Conservation (phyloP, 2,797 vertebrate species). For the Rhinatrema bivittatum region DNA sequence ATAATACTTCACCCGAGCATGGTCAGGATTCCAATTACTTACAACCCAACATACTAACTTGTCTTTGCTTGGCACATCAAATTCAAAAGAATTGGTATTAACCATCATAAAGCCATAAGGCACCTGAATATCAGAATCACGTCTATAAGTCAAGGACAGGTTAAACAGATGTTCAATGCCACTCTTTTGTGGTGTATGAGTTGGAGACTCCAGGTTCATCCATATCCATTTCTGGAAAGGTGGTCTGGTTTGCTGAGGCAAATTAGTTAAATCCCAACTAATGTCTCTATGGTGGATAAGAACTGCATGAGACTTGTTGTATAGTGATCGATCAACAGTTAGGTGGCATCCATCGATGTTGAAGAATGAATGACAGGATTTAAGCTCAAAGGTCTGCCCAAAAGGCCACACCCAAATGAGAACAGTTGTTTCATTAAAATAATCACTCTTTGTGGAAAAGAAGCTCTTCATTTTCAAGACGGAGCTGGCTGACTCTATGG, state of each 20-base stretch:
- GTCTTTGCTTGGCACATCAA: slow-evolving; percentile 85
- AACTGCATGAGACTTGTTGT: slow-evolving; percentile 87
- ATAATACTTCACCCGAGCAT: slow-evolving; percentile 91
- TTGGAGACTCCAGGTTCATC: slow-evolving; percentile 96
- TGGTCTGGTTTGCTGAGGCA: slow-evolving; percentile 80
- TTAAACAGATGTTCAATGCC: slow-evolving; percentile 92
- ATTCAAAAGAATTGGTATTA: slow-evolving; percentile 73
- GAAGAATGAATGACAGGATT: slow-evolving; percentile 81
- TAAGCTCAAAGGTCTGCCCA: slow-evolving; percentile 85
- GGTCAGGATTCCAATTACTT: slow-evolving; percentile 95
- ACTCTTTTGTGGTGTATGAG: slow-evolving; percentile 83
- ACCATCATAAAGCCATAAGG: slow-evolving; percentile 88
- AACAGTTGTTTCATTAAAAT: slow-evolving; percentile 80
- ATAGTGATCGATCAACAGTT: slow-evolving; percentile 84
- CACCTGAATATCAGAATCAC: slow-evolving; percentile 92
- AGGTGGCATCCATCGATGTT: slow-evolving; percentile 88
- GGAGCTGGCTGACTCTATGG: slow-evolving; percentile 82
- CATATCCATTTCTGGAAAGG: slow-evolving; percentile 96
- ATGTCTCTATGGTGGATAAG: slow-evolving; percentile 93
- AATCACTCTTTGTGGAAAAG: slow-evolving; percentile 76
- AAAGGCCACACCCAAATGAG: slow-evolving; percentile 97
- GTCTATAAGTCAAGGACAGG: slow-evolving; percentile 90
- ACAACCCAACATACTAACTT: slow-evolving; percentile 96
- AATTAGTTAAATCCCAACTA: slow-evolving; percentile 83
- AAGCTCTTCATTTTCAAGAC: slow-evolving; percentile 82